phyloP scores from a whole-genome alignment of 2,888 invertebrate genomes.

The Cotesia congregata region DNA sequence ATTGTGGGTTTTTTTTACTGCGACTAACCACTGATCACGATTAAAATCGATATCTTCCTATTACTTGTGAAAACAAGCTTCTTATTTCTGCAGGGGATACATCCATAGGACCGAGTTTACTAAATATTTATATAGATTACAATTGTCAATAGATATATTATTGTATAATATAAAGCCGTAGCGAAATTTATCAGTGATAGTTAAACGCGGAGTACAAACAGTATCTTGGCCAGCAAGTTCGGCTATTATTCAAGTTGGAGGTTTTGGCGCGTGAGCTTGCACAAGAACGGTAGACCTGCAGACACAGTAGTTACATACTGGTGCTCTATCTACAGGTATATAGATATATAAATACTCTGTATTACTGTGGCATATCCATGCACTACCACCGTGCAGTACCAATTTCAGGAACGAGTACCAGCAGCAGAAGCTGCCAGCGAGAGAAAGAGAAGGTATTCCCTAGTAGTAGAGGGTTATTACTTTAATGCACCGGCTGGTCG shows the following conservation, averaged over 20 bases:
- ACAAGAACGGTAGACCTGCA: constrained; percentile 12
- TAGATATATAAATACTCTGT: constrained; percentile 11
- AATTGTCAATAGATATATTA: not conserved
- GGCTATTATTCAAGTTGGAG: constrained; percentile 44
- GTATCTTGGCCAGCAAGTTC: constrained; percentile 39
- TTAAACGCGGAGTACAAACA: constrained; percentile 8
- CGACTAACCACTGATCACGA: not conserved
- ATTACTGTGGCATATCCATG: not conserved
- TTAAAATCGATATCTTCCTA: not conserved
- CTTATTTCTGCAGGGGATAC: not conserved
- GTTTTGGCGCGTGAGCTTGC: constrained; percentile 26
- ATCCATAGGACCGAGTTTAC: not conserved
- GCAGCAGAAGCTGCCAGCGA: not conserved
- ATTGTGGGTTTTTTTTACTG: not conserved
- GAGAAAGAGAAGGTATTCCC: not conserved
- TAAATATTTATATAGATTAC: not conserved
- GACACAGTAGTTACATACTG: constrained; percentile 5
- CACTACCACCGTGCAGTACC: constrained; percentile 16
- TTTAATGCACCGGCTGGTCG: constrained; percentile 47
- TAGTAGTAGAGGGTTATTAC: constrained; percentile 45
- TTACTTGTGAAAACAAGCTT: not conserved
- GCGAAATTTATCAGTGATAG: not conserved
- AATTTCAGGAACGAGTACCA: constrained; percentile 1
- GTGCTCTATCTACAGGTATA: not conserved
- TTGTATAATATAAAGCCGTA: not conserved